Percentiles rank a stretch among this genome's conserved stretches.
Evolutionary conservation across 2,888 invertebrate species (phyloP).

Genomic region (Eledona agricola): DNA sequence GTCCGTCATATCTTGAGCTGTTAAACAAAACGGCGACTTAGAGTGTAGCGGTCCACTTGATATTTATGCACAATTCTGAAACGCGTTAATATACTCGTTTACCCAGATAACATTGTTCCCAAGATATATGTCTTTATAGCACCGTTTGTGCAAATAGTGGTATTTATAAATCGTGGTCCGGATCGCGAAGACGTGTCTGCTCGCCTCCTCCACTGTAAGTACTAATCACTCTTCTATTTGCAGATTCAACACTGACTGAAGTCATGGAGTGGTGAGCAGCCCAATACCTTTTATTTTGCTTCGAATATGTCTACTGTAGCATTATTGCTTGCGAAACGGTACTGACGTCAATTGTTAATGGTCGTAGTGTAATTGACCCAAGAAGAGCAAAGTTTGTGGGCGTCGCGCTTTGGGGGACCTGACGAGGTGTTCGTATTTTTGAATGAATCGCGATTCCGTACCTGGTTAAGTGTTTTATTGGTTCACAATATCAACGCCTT

Average conservation of each 20-base stretch:
- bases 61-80: conserved; percentile 16
- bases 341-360: conserved; percentile 29
- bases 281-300: too few relatives aligned
- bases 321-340: conserved; percentile 23
- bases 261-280: conserved; percentile 43
- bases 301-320: too few relatives aligned
- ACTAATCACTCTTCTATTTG: conserved; percentile 31
- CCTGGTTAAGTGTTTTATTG: conserved; percentile 24
- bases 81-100: conserved; percentile 19
- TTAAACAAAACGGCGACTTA: too few relatives aligned
- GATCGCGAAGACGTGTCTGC: conserved; percentile 11
- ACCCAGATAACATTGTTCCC: conserved; percentile 49
- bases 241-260: conserved; percentile 25
- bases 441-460: conserved; percentile 1
- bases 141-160: conserved; percentile 37
- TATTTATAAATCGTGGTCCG: conserved; percentile 16
- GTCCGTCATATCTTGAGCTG: too few relatives aligned
- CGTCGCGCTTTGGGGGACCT: conserved; percentile 1
- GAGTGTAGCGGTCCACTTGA: too few relatives aligned
- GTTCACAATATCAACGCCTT: conserved; percentile 43
- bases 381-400: conserved; percentile 24
- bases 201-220: conserved; percentile 37
- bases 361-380: conserved; percentile 30
- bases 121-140: conserved; percentile 43
- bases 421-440: conserved; percentile 4